Conservation (phyloP, 2,113 vertebrate species). For the Aphyosemion australe region DNA sequence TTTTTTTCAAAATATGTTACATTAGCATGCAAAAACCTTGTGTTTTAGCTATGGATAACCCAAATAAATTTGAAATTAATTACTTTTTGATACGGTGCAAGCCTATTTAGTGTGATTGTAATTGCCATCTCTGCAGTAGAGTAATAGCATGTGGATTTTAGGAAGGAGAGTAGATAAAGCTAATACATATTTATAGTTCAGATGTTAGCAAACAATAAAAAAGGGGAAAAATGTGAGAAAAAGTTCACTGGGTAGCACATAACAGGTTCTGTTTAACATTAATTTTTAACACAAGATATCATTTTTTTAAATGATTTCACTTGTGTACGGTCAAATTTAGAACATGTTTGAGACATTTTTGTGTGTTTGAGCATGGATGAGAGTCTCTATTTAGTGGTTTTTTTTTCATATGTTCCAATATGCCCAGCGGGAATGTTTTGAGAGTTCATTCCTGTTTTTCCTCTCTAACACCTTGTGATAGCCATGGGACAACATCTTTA, state of each 20-base stretch:
- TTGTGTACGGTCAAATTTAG: too few species aligned
- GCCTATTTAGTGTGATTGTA: conserved; percentile 71
- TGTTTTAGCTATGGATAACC: conserved; percentile 79
- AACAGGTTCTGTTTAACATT: conserved; percentile 31
- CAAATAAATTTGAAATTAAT: conserved; percentile 80
- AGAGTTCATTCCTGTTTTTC: conserved; percentile 49
- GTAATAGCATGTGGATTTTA: conserved; percentile 57
- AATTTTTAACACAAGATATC: neutral
- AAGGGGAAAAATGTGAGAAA: conserved; percentile 31
- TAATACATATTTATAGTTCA: conserved; percentile 63
- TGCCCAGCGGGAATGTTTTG: conserved; percentile 29
- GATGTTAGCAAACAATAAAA: conserved; percentile 48
- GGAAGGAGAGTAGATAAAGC: conserved; percentile 60
- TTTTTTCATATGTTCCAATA: neutral
- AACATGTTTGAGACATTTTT: too few species aligned
- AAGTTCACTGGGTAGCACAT: conserved; percentile 8
- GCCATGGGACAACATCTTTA: conserved; percentile 57
- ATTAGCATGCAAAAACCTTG: conserved; percentile 75
- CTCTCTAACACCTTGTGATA: conserved; percentile 72
- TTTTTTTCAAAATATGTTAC: conserved; percentile 75
- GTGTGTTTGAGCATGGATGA: too few species aligned
- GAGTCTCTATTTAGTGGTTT: neutral
- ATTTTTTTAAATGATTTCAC: too few species aligned
- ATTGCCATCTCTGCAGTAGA: conserved; percentile 64
- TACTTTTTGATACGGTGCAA: conserved; percentile 79